A percentile compares a stretch with the other conserved stretches of the same genome.
Conservation (phyloP, 2,797 vertebrate species). For the Hemibagrus guttatus region DNA sequence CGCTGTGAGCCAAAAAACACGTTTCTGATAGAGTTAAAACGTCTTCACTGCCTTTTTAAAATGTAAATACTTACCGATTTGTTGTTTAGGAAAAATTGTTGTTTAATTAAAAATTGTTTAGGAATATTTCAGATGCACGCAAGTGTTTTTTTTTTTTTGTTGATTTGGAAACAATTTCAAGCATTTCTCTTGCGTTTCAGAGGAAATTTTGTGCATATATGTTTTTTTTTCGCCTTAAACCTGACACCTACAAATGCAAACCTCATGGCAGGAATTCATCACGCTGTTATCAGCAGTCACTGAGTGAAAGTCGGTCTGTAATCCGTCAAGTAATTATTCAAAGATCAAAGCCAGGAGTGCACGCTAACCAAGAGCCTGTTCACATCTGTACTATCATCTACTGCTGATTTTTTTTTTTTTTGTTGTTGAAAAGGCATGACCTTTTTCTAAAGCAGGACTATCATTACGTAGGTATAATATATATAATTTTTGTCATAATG, state of each 20-base stretch:
- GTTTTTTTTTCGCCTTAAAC: background rate
- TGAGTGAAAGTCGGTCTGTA: conserved; percentile 32
- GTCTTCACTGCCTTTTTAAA: background rate
- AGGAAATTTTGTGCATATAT: background rate
- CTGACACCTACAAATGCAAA: conserved; percentile 22
- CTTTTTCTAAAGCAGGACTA: background rate
- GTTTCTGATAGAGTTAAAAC: background rate
- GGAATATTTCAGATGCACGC: background rate
- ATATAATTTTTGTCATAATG: background rate
- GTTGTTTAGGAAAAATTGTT: no score
- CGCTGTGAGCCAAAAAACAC: background rate
- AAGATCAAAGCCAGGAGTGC: conserved; percentile 30
- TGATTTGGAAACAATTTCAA: background rate
- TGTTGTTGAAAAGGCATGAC: background rate
- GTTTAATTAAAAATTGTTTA: background rate
- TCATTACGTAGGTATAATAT: background rate
- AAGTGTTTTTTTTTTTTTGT: background rate
- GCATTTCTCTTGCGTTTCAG: background rate
- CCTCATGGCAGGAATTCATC: conserved; percentile 20
- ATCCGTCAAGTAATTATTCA: conserved; percentile 47
- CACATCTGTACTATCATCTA: background rate
- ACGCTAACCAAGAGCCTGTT: conserved; percentile 19
- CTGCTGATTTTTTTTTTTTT: background rate
- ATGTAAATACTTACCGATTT: background rate
- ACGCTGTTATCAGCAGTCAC: conserved; percentile 18